Evolutionary conservation across 2,888 invertebrate species (phyloP).

Genomic region (Apodemia hepburni): DNA sequence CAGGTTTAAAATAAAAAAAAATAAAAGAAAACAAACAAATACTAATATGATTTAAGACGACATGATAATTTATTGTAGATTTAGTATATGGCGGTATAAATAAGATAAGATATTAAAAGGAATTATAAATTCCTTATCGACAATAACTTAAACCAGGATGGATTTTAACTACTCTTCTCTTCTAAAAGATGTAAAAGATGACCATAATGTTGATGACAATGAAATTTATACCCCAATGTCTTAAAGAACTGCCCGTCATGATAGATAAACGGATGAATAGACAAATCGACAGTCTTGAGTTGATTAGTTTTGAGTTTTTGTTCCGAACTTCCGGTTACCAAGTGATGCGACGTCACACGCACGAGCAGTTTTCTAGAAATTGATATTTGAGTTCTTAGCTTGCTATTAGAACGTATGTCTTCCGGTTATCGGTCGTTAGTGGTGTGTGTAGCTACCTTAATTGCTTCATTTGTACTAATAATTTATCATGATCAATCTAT

Average conservation of each 20-base stretch:
- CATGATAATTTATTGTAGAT: too few relatives aligned
- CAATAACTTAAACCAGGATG: background rate
- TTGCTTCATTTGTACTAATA: slow-evolving; percentile 74
- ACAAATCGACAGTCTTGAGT: slow-evolving; percentile 60
- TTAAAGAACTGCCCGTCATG: slow-evolving; percentile 39
- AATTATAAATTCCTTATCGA: background rate
- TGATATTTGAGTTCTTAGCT: slow-evolving; percentile 75
- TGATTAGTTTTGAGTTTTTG: slow-evolving; percentile 68
- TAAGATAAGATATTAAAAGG: too few relatives aligned
- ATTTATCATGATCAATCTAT: slow-evolving; percentile 48
- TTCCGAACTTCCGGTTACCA: slow-evolving; percentile 69
- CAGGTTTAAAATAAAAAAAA: too few relatives aligned
- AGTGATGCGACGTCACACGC: slow-evolving; percentile 60
- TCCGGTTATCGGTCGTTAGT: slow-evolving; percentile 58
- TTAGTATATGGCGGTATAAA: too few relatives aligned
- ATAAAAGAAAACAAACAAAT: too few relatives aligned
- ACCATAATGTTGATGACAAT: background rate
- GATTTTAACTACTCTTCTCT: too few relatives aligned
- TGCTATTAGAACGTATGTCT: slow-evolving; percentile 74
- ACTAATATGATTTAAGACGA: too few relatives aligned
- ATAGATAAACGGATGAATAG: slow-evolving; percentile 58
- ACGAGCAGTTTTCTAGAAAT: slow-evolving; percentile 67
- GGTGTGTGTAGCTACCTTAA: slow-evolving; percentile 65
- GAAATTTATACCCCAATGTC: slow-evolving; percentile 1
- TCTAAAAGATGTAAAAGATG: background rate